These are phyloP conservation scores for Cercocebus atys DNA, from an alignment of 2,113 vertebrate species.

Conservation along the genomic window DNA sequence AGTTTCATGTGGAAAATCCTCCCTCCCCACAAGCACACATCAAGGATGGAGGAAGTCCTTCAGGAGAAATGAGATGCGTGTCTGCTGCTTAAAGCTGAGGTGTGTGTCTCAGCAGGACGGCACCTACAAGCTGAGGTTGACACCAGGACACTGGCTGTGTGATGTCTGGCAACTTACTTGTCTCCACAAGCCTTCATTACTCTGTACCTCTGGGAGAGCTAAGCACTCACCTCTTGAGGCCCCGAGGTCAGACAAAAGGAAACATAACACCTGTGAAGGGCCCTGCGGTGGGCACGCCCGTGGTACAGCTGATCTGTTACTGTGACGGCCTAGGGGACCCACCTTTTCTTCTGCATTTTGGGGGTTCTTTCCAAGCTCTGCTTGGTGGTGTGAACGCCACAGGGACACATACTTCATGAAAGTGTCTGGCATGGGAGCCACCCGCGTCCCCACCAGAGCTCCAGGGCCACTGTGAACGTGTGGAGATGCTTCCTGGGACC, in stretches of 20 bases:
- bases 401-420: not conserved
- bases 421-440: too few relatives aligned
- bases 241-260: not conserved
- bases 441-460: not conserved
- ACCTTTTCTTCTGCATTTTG: not conserved
- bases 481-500: not conserved
- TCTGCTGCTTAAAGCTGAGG: too few relatives aligned
- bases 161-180: not conserved
- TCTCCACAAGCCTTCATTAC: not conserved
- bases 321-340: too few relatives aligned
- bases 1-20: not conserved
- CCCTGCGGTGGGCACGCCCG: fast-evolving
- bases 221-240: not conserved
- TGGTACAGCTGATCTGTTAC: too few relatives aligned
- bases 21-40: too few relatives aligned
- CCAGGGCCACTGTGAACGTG: not conserved
- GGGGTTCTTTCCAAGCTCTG: too few relatives aligned
- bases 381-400: not conserved
- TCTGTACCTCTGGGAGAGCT: not conserved
- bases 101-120: not conserved
- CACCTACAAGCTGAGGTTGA: not conserved
- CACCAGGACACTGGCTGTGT: not conserved
- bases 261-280: not conserved
- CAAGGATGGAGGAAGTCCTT: not conserved
- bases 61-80: fast-evolving